These are phyloP conservation scores for Sarcophaga subvicina DNA, from an alignment of 2,888 invertebrate genomes.

Conservation along the genomic window DNA sequence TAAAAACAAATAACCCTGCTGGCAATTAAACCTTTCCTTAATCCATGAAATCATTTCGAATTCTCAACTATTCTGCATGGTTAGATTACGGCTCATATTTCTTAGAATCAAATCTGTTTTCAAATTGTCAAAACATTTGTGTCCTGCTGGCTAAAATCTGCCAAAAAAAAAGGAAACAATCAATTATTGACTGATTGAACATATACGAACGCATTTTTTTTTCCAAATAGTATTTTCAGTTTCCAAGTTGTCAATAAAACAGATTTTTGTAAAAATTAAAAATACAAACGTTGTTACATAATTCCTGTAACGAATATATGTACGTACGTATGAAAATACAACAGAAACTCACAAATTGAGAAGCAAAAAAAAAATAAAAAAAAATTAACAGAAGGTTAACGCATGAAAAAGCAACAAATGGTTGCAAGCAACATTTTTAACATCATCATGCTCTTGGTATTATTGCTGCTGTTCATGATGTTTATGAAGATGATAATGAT, in stretches of 20 bases:
- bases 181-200: background rate
- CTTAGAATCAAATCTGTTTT: no score
- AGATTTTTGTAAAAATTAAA: conserved; percentile 39
- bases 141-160: background rate
- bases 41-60: no score
- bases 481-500: background rate
- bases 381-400: conserved; percentile 14
- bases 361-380: background rate
- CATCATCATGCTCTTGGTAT: conserved; percentile 21
- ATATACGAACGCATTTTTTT: no score
- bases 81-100: no score
- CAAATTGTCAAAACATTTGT: background rate
- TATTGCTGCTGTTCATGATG: background rate
- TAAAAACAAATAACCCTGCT: no score
- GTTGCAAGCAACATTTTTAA: conserved; percentile 30
- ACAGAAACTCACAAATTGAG: background rate
- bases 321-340: background rate
- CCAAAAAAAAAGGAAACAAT: background rate
- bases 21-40: no score
- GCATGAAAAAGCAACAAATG: conserved; percentile 36
- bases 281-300: conserved; percentile 27
- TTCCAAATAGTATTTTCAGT: background rate
- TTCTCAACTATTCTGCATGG: no score
- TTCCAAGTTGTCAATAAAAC: conserved; percentile 31
- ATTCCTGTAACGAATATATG: conserved; percentile 3